These are phyloP conservation scores for Alouatta palliata DNA, from an alignment of 2,113 vertebrate species.

Conservation along the genomic window DNA sequence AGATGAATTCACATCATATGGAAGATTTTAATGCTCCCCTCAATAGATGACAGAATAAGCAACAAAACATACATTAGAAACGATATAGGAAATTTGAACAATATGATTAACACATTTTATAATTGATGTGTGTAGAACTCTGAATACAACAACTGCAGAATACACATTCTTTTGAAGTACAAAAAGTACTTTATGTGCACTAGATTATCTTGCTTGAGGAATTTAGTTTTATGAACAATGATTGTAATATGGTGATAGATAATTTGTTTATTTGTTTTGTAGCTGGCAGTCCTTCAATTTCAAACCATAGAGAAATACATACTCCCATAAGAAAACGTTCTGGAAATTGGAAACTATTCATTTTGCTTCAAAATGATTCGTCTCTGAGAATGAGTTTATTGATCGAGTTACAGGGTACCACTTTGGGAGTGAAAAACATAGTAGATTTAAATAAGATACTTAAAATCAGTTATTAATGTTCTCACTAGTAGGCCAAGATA, in stretches of 20 bases:
- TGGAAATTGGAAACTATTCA: neutral
- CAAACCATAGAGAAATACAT: neutral
- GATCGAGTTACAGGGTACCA: conserved; percentile 2
- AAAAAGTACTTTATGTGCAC: neutral
- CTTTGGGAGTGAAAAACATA: neutral
- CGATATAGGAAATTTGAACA: neutral
- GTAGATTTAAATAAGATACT: neutral
- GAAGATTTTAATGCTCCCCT: neutral
- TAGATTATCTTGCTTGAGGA: neutral
- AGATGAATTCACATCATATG: neutral
- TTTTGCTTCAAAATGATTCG: conserved; percentile 2
- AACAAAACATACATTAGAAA: conserved; percentile 3
- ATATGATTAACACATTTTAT: neutral
- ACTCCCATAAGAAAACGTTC: neutral
- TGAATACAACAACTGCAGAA: neutral
- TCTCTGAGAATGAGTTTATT: conserved; percentile 15
- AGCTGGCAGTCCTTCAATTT: neutral
- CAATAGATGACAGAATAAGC: neutral
- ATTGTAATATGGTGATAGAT: neutral
- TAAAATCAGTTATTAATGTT: conserved; percentile 2
- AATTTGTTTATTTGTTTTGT: conserved; percentile 13
- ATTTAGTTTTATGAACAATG: conserved; percentile 30
- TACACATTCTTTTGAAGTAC: conserved; percentile 5
- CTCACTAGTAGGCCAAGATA: neutral
- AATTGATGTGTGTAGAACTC: neutral